A percentile compares a stretch with the other conserved stretches of the same genome.
Evolutionary conservation across 2,888 invertebrate species (phyloP).

Genomic region (Leptura quadrifasciata): DNA sequence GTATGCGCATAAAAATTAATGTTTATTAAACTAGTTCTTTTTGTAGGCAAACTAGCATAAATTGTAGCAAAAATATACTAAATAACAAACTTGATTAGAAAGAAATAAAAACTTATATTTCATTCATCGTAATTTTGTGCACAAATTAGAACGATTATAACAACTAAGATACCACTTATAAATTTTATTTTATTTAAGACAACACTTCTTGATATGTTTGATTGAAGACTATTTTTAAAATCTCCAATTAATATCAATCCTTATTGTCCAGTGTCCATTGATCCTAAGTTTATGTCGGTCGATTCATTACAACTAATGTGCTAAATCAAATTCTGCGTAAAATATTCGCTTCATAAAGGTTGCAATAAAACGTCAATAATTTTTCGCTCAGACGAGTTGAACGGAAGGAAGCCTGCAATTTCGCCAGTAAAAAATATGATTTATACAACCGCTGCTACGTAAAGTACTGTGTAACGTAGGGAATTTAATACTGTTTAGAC

Average conservation of each 20-base stretch:
- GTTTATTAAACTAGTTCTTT: too few species aligned
- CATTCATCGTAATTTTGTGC: too few species aligned
- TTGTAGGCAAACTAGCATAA: too few species aligned
- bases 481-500: slow-evolving; percentile 11
- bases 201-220: background rate
- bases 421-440: slow-evolving; percentile 15
- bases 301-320: slow-evolving; percentile 10
- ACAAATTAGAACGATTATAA: too few species aligned
- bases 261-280: background rate
- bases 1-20: too few species aligned
- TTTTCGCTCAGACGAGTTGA: slow-evolving; percentile 16
- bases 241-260: background rate
- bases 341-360: slow-evolving; percentile 19
- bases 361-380: slow-evolving; percentile 23
- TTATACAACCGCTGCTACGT: slow-evolving; percentile 20
- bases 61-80: too few species aligned
- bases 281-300: background rate
- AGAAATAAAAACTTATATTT: too few species aligned
- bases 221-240: background rate
- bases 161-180: too few species aligned
- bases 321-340: slow-evolving; percentile 18
- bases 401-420: slow-evolving; percentile 19
- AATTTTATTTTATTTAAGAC: too few species aligned
- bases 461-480: slow-evolving; percentile 6
- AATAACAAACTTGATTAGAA: too few species aligned